Evolutionary conservation across 2,113 vertebrate species (phyloP).

Genomic region (Suncus etruscus): DNA sequence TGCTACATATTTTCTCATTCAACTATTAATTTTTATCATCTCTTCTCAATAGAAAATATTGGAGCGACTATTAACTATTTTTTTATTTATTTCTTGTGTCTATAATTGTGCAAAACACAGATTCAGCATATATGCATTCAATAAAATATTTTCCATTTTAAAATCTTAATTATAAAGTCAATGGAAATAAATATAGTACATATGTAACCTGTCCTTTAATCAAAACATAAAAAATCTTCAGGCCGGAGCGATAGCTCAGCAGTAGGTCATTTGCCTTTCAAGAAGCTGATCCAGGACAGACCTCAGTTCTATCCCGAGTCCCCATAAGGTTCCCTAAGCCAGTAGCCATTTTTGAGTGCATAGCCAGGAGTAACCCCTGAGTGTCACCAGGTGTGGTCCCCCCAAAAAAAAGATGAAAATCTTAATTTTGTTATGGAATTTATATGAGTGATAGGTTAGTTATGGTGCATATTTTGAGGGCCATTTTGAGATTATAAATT

Average conservation of each 20-base stretch:
- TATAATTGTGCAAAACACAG: not conserved
- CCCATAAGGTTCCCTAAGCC: too few relatives aligned
- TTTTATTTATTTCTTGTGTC: not conserved
- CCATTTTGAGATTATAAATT: slow-evolving; percentile 67
- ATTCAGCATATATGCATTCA: not conserved
- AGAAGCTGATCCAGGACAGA: too few relatives aligned
- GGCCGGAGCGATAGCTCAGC: too few relatives aligned
- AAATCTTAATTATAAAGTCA: slow-evolving; percentile 1
- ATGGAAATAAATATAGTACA: slow-evolving; percentile 40
- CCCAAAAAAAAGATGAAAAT: not conserved
- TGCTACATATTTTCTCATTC: not conserved
- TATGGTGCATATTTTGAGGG: slow-evolving; percentile 59
- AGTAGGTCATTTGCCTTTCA: too few relatives aligned
- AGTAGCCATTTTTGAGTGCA: too few relatives aligned
- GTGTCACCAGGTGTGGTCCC: too few relatives aligned
- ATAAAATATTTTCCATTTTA: slow-evolving; percentile 4
- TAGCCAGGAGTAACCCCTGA: too few relatives aligned
- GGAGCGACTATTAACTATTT: not conserved
- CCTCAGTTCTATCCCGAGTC: too few relatives aligned
- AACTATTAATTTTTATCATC: not conserved
- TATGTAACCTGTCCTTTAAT: slow-evolving; percentile 34
- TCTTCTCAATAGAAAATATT: not conserved
- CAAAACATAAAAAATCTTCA: slow-evolving; percentile 38
- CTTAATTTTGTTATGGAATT: slow-evolving; percentile 62
- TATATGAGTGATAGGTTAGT: slow-evolving; percentile 29